A percentile compares a stretch with the other conserved stretches of the same genome.
Evolutionary conservation across 2,888 invertebrate genomes (phyloP).

Genomic region (Ophonus ardosiacus): DNA sequence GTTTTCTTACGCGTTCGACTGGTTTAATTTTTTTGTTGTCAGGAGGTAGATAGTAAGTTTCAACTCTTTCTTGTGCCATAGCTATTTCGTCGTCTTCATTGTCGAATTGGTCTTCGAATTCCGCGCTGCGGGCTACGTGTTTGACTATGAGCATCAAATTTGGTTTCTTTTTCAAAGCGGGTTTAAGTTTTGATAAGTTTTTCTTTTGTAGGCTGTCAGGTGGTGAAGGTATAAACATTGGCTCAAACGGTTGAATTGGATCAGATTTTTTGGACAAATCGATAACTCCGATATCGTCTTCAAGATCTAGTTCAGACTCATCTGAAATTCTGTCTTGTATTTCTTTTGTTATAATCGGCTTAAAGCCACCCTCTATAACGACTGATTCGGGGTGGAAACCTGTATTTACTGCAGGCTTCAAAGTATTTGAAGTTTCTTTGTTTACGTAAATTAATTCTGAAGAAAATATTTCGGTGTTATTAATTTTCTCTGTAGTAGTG

Average conservation of each 20-base stretch:
- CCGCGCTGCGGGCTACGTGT: conserved; percentile 65
- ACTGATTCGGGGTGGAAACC: conserved; percentile 90
- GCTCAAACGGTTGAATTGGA: conserved; percentile 84
- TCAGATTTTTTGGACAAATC: conserved; percentile 72
- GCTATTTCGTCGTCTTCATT: conserved; percentile 79
- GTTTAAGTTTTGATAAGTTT: conserved; percentile 65
- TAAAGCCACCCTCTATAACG: conserved; percentile 90
- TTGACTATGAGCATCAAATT: conserved; percentile 62
- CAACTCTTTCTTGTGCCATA: conserved; percentile 84
- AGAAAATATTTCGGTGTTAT: conserved; percentile 47
- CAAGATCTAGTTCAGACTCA: conserved; percentile 73
- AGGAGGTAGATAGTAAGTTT: conserved; percentile 87
- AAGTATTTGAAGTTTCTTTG: conserved; percentile 68
- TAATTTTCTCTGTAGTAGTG: conserved; percentile 24
- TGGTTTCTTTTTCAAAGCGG: not conserved
- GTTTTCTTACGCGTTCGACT: conserved; percentile 67
- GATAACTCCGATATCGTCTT: conserved; percentile 76
- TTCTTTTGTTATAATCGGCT: conserved; percentile 84
- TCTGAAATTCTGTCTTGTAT: conserved; percentile 77
- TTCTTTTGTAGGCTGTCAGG: conserved; percentile 77
- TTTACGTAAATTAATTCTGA: conserved; percentile 56
- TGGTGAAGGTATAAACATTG: conserved; percentile 89
- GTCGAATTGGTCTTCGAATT: conserved; percentile 66
- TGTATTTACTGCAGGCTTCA: conserved; percentile 82
- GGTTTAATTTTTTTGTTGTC: conserved; percentile 76